Conservation (phyloP, 2,888 invertebrate genomes). For the Heteropelma amictum region DNA sequence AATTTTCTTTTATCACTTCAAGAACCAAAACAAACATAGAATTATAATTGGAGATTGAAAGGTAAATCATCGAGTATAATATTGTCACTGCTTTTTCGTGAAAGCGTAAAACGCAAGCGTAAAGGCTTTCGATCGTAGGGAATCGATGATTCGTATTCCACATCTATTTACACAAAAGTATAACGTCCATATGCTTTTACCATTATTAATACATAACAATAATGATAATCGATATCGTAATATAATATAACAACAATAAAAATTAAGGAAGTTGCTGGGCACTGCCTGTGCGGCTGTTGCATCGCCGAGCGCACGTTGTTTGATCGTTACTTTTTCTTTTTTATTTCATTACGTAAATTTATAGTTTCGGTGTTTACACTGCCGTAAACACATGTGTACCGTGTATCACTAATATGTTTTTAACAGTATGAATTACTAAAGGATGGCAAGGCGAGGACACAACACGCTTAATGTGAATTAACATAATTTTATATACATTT, state of each 20-base stretch:
- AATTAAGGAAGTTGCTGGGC: constrained; percentile 37
- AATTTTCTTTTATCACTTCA: not conserved
- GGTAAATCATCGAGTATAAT: constrained; percentile 19
- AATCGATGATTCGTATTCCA: too few relatives aligned
- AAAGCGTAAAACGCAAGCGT: too few relatives aligned
- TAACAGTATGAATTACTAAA: constrained; percentile 23
- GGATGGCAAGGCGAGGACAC: constrained; percentile 41
- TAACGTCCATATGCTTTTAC: constrained; percentile 9
- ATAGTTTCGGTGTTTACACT: constrained; percentile 38
- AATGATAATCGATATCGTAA: constrained; percentile 17
- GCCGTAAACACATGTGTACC: constrained; percentile 25
- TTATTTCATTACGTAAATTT: constrained; percentile 12
- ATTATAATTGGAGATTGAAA: not conserved
- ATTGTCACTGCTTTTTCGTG: not conserved
- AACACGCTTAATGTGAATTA: constrained; percentile 51
- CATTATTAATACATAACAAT: not conserved
- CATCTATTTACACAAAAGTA: too few relatives aligned
- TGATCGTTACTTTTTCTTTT: constrained; percentile 36
- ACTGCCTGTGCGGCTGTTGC: constrained; percentile 53
- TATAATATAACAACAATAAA: not conserved
- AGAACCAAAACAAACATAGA: not conserved
- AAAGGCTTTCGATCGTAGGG: too few relatives aligned
- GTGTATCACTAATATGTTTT: constrained; percentile 31
- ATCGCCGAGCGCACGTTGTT: constrained; percentile 59
- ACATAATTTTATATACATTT: not conserved